Evolutionary conservation across 1,140 invertebrate species (phyloP).

Genomic region (Lordiphosa clarofinis): DNA sequence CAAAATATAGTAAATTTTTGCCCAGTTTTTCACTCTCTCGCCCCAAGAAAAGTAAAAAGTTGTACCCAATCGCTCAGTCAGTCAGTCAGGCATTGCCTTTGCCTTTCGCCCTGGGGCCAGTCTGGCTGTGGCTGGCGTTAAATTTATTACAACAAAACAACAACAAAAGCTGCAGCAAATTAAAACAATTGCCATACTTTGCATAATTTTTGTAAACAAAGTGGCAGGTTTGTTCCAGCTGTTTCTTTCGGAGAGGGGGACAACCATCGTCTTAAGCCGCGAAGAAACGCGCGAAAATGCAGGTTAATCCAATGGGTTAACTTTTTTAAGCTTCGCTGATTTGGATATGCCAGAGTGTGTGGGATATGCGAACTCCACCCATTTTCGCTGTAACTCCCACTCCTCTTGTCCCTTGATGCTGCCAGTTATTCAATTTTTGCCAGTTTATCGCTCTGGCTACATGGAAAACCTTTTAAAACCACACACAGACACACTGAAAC

Average conservation of each 20-base stretch:
- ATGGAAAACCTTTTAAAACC: constrained; percentile 71
- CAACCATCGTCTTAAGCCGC: constrained; percentile 25
- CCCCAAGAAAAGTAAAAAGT: too few species aligned
- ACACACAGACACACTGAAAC: constrained; percentile 32
- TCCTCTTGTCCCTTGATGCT: constrained; percentile 16
- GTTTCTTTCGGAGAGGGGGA: not conserved
- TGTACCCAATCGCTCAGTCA: too few species aligned
- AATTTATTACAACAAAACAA: constrained; percentile 59
- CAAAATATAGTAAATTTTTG: too few species aligned
- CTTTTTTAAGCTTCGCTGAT: constrained; percentile 62
- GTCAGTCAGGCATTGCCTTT: constrained; percentile 39
- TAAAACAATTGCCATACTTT: constrained; percentile 71
- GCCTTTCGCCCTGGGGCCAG: constrained; percentile 16
- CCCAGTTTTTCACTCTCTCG: too few species aligned
- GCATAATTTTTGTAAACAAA: constrained; percentile 74
- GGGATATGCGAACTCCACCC: too few species aligned
- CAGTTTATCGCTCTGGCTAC: constrained; percentile 57
- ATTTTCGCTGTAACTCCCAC: too few species aligned
- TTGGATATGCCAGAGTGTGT: too few species aligned
- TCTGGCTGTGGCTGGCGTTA: constrained; percentile 49
- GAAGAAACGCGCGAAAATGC: constrained; percentile 69
- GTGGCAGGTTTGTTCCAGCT: constrained; percentile 21
- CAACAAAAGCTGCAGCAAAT: constrained; percentile 31
- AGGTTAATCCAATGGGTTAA: constrained; percentile 50
- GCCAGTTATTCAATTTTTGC: constrained; percentile 69